Evolutionary conservation across 2,797 vertebrate species (phyloP), one percentile per base, ranked within the genome.

Genomic region (Discoglossus pictus): DNA sequence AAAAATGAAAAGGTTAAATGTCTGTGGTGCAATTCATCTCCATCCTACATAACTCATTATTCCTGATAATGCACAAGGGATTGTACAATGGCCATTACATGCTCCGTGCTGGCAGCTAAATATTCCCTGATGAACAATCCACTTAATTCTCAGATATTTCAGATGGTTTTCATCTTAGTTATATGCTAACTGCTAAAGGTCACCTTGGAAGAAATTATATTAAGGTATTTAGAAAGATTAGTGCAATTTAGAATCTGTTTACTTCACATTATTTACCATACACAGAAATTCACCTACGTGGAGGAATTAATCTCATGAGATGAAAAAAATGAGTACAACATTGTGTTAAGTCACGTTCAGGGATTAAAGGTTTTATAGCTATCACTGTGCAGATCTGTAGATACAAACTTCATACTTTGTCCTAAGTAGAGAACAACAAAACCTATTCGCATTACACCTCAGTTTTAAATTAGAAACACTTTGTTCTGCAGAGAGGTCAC

Each of bases 291-390:
- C 80, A 48, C 67, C 72, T 67, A 68, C 65, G 78, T 71, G 73
- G 55, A 74, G 80, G 78, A 83, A 84, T 83, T 89, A 90, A 87
- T 90, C 82, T 77, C 80, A 40, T 54, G 77, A 73, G 64, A 13
- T n/a, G n/a, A 52, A 82, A 68, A 62, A 86, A 87, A 88, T 87
- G 80, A 83, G 78, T 74, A 83, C 79, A 84, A 81, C 83, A 83
- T 75, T 89, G 83, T 93, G 90, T 88, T 79, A 47, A 81, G 74
- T 87, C 89, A 92, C 83, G 78, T 84, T 86, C 78, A 42, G 76
- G 83, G 84, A 88, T 92, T 89, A 90, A 81, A 83, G 87, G 76
- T 82, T 85, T 84, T 83, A 73, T 44, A 56, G 34, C 55, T 47
- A 65, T 62, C 54, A 65, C 25, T 59, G 51, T 65, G 54, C 34